Conservation (phyloP, 2,113 vertebrate genomes). For the Corynorhinus townsendii region DNA sequence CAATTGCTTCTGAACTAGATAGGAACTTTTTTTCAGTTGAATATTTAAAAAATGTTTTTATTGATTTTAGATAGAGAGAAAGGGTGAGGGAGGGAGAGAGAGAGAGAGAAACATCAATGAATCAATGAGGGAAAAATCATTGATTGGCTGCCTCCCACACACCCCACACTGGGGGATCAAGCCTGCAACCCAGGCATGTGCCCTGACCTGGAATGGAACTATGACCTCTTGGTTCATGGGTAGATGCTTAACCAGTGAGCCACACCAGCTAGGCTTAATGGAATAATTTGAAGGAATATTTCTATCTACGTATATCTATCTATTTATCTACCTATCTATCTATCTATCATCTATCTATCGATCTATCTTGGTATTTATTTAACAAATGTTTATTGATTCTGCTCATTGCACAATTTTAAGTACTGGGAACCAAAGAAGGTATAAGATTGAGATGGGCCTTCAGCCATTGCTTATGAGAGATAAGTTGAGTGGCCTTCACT, state of each 20-base stretch:
- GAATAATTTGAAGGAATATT: not conserved
- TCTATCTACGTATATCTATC: not conserved
- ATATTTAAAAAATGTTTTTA: no score
- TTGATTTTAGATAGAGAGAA: no score
- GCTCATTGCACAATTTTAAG: not conserved
- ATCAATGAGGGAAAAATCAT: no score
- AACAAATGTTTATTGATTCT: not conserved
- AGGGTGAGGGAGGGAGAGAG: no score
- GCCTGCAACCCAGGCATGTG: no score
- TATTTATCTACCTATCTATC: not conserved
- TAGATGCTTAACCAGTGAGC: no score
- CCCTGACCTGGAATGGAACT: no score
- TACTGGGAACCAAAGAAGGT: not conserved
- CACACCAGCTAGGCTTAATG: not conserved
- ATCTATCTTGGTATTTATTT: not conserved
- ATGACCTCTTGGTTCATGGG: no score
- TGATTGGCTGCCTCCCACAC: no score
- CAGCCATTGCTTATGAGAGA: not conserved
- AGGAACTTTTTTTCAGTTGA: not conserved
- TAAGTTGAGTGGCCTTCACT: not conserved
- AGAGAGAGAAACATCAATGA: no score
- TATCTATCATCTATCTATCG: not conserved
- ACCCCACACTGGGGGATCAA: no score
- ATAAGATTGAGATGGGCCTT: not conserved
- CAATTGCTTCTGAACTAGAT: not conserved